phyloP scores from a whole-genome alignment of 2,888 invertebrate genomes.

The Macrophya alboannulata region DNA sequence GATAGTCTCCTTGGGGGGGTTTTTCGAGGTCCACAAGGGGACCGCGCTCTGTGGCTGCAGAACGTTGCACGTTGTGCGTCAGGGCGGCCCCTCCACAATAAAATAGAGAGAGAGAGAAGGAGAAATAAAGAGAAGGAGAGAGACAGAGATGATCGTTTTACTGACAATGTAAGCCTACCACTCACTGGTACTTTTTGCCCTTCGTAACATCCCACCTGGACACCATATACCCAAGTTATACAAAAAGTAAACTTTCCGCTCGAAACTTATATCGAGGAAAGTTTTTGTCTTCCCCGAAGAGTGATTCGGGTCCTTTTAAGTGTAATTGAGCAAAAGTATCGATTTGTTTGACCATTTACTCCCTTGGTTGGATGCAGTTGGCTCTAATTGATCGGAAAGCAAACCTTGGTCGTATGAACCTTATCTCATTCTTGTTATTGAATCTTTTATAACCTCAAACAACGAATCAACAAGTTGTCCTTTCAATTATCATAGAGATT shows the following conservation, averaged over 20 bases:
- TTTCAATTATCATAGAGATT: no score
- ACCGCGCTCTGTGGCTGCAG: neutral
- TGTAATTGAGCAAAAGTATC: neutral
- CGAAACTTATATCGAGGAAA: neutral
- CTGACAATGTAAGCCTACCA: conserved; percentile 24
- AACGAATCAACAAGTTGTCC: no score
- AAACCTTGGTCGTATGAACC: neutral
- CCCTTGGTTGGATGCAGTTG: neutral
- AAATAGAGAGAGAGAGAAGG: neutral
- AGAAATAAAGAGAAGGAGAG: neutral
- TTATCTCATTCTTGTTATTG: neutral
- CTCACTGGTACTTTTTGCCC: conserved; percentile 1
- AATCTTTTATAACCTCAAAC: neutral
- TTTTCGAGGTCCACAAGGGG: conserved; percentile 28
- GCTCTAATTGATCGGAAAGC: neutral
- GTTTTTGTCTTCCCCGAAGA: neutral
- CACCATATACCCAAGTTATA: neutral
- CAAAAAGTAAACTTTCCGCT: conserved; percentile 1
- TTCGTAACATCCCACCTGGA: neutral
- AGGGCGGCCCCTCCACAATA: neutral
- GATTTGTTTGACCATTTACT: neutral
- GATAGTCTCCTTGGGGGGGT: conserved; percentile 46
- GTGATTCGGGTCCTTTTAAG: neutral
- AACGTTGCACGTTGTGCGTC: neutral
- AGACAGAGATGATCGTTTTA: conserved; percentile 27